These are phyloP conservation scores for Mayetiola destructor DNA, from an alignment of 2,888 invertebrate species.

Conservation along the genomic window DNA sequence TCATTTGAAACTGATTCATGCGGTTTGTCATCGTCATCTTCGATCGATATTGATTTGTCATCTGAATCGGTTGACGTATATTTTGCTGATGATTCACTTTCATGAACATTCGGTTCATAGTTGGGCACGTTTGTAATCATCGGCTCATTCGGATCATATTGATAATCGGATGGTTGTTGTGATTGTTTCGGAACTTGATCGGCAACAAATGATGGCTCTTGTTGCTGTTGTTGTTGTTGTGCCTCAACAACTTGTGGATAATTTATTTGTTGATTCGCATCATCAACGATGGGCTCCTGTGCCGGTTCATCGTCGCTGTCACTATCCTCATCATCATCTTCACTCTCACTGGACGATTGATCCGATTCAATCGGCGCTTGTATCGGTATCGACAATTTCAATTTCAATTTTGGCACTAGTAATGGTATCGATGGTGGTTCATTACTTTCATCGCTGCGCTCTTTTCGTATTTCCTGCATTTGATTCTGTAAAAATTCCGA, in stretches of 20 bases:
- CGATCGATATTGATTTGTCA: background rate
- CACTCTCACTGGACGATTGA: slow-evolving; percentile 29
- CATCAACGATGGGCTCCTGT: background rate
- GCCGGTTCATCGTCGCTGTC: slow-evolving; percentile 18
- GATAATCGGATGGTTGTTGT: too few species aligned
- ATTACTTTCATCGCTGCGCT: slow-evolving; percentile 15
- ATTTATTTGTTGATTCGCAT: background rate
- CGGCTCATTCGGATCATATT: background rate
- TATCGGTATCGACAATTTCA: slow-evolving; percentile 49
- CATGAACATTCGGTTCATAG: background rate
- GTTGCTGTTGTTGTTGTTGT: background rate
- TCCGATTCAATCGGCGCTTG: slow-evolving; percentile 27
- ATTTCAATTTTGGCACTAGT: slow-evolving; percentile 50
- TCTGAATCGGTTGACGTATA: background rate
- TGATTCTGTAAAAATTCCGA: background rate
- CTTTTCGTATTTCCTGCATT: slow-evolving; percentile 11
- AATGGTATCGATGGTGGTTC: slow-evolving; percentile 19
- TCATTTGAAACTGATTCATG: background rate
- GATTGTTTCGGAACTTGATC: background rate
- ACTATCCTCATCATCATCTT: slow-evolving; percentile 24
- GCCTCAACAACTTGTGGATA: too few species aligned
- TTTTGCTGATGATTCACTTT: background rate
- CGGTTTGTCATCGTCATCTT: background rate
- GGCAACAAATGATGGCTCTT: background rate
- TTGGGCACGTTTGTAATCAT: background rate